These are phyloP conservation scores for Bombyx mandarina DNA, from an alignment of 1,140 invertebrate species.

Conservation along the genomic window DNA sequence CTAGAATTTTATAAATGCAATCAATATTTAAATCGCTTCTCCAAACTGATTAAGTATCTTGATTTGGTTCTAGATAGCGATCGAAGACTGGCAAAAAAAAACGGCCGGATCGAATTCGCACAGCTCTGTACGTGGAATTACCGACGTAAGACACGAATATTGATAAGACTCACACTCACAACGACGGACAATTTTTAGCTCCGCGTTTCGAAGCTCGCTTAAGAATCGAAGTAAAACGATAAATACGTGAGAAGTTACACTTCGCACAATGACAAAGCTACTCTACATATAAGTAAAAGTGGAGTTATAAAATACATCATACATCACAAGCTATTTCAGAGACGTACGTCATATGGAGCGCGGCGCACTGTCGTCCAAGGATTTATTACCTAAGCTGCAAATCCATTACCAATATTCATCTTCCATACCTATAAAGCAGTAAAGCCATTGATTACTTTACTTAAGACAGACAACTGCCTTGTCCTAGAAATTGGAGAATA, in stretches of 20 bases:
- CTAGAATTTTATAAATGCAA: background rate
- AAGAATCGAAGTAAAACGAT: too few species aligned
- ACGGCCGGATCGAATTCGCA: conserved; percentile 15
- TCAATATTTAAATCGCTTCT: conserved; percentile 13
- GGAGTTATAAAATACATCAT: conserved; percentile 35
- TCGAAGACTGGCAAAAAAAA: conserved; percentile 20
- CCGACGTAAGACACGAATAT: conserved; percentile 21
- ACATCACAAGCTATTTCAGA: conserved; percentile 24
- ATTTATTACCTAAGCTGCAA: conserved; percentile 28
- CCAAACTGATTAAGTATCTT: conserved; percentile 13
- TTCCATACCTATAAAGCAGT: background rate
- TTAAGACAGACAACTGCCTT: too few species aligned
- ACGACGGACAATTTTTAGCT: too few species aligned
- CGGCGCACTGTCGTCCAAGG: conserved; percentile 13
- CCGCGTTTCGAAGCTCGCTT: too few species aligned
- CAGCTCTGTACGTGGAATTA: conserved; percentile 13
- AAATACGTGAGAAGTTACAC: background rate
- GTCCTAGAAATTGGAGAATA: background rate
- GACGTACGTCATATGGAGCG: conserved; percentile 4
- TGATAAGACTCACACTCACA: conserved; percentile 8
- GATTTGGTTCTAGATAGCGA: conserved; percentile 12
- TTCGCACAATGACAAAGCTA: conserved; percentile 5
- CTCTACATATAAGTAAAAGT: conserved; percentile 45
- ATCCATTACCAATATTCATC: conserved; percentile 18
- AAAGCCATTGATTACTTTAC: too few species aligned